These are phyloP conservation scores for Dinocampus coccinellae DNA, from an alignment of 2,888 invertebrate genomes.

Conservation along the genomic window DNA sequence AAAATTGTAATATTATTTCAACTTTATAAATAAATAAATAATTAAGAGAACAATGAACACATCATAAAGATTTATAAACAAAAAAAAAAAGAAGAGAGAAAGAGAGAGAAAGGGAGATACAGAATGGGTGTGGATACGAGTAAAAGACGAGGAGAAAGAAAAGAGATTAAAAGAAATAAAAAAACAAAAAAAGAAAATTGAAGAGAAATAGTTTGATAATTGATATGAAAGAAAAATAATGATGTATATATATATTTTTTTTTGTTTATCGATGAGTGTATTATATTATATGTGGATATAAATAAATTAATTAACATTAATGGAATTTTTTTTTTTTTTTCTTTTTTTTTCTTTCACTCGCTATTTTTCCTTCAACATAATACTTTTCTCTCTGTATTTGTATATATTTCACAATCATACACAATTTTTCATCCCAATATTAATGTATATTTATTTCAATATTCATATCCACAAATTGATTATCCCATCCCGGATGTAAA, in stretches of 20 bases:
- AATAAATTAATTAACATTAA: neutral
- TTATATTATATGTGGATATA: neutral
- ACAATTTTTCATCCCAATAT: neutral
- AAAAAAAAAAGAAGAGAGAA: neutral
- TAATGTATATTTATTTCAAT: neutral
- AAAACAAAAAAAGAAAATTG: neutral
- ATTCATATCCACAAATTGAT: neutral
- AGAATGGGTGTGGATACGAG: too few species aligned
- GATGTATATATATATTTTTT: neutral
- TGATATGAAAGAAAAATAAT: neutral
- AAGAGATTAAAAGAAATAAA: too few species aligned
- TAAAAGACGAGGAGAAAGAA: too few species aligned
- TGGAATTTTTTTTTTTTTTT: neutral
- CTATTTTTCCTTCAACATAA: neutral
- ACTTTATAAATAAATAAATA: neutral
- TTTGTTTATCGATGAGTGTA: neutral
- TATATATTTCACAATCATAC: neutral
- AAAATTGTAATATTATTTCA: neutral
- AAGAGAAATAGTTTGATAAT: neutral
- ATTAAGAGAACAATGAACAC: constrained; percentile 12
- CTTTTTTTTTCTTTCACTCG: neutral
- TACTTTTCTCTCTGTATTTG: neutral
- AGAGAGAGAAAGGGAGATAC: too few species aligned
- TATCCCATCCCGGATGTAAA: neutral
- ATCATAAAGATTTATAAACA: neutral